phyloP scores from a whole-genome alignment of 2,797 vertebrate genomes.

The Phoebastria nigripes region DNA sequence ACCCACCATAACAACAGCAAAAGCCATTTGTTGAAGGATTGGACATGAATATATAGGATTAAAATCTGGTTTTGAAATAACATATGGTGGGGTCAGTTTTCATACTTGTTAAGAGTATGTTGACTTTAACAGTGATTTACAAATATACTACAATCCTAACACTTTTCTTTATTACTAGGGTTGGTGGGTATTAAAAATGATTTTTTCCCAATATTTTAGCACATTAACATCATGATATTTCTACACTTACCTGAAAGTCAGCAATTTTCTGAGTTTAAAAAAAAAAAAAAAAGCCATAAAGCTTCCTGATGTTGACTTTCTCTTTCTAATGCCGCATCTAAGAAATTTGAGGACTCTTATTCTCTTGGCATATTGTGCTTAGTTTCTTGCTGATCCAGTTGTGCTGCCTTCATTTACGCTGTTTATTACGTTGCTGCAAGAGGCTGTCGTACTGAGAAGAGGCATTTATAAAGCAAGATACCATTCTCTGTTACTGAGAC shows the following conservation, averaged over 20 bases:
- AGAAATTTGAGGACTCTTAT: not conserved
- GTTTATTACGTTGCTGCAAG: not conserved
- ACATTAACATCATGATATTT: not conserved
- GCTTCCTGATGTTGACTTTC: not conserved
- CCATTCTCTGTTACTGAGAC: not conserved
- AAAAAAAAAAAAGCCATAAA: not conserved
- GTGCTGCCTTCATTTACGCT: not conserved
- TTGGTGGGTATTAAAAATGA: not conserved
- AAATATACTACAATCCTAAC: not conserved
- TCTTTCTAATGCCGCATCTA: not conserved
- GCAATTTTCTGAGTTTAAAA: not conserved
- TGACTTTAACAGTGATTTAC: not conserved
- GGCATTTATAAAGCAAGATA: not conserved
- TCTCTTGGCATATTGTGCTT: not conserved
- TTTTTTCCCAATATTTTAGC: not conserved
- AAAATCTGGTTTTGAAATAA: not conserved
- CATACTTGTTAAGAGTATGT: not conserved
- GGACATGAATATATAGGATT: not conserved
- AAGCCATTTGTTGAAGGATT: not conserved
- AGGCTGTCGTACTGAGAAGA: not conserved
- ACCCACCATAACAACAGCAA: not conserved
- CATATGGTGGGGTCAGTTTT: not conserved
- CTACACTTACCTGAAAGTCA: not conserved
- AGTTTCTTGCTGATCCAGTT: not conserved
- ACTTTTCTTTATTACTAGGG: not conserved